Conservation (phyloP, 2,888 invertebrate genomes). For the Orthonychiurus folsomi region DNA sequence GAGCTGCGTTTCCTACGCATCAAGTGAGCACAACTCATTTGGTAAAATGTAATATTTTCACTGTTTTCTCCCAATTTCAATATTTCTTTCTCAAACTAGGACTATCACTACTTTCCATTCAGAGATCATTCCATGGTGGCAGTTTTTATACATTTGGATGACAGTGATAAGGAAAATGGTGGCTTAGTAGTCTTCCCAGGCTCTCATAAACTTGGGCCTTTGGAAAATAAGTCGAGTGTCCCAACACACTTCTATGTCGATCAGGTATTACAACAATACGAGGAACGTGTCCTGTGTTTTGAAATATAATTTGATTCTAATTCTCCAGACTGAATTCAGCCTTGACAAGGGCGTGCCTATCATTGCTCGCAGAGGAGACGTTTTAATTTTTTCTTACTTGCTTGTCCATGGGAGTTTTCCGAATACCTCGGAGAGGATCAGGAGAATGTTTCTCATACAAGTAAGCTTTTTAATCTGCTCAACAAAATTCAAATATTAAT, state of each 20-base stretch:
- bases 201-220: constrained; percentile 53
- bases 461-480: constrained; percentile 23
- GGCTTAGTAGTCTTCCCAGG: constrained; percentile 54
- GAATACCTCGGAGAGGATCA: constrained; percentile 47
- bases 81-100: constrained; percentile 44
- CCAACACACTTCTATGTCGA: constrained; percentile 42
- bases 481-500: neutral
- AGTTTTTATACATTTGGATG: constrained; percentile 53
- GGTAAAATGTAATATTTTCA: neutral
- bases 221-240: constrained; percentile 48
- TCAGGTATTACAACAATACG: constrained; percentile 27
- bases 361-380: constrained; percentile 50
- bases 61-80: too few relatives aligned
- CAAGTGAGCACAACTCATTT: constrained; percentile 44
- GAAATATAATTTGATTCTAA: constrained; percentile 25
- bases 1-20: constrained; percentile 55
- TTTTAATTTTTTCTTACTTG: constrained; percentile 54
- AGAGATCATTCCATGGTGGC: constrained; percentile 53
- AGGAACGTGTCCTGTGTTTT: neutral
- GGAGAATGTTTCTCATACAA: constrained; percentile 51
- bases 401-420: constrained; percentile 53
- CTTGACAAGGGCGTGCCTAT: constrained; percentile 50
- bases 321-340: constrained; percentile 49
- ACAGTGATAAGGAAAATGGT: constrained; percentile 52
- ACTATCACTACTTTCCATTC: constrained; percentile 55